Evolutionary conservation across 2,888 invertebrate species (phyloP), one percentile per base, ranked within the genome.

Genomic region (Cabera pusaria): DNA sequence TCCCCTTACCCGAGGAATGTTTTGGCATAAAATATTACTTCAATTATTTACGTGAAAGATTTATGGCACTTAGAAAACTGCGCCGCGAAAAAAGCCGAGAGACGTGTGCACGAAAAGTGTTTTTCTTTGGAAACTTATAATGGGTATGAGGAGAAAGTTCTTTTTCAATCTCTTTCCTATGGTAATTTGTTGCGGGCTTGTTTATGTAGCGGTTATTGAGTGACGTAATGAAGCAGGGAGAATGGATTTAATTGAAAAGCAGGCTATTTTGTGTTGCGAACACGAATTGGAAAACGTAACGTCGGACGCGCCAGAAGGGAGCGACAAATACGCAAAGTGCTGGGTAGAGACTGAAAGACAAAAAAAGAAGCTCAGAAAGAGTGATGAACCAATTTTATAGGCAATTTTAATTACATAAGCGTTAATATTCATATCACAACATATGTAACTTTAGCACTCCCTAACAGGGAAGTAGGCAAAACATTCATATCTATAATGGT

Each of bases 1-100:
- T 80, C 77, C 72, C 82, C 80, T 81, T 68, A 70, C 77, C 82
- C 72, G 74, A 79, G 83, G 85, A 86, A 88, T 87, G 87, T 86
- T 88, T 87, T 84, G 88, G 88, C 88, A 88, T 90, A 90, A 90
- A 90, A 90, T 90, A 90, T 90, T 85, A 90, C 88, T 90, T 90
- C 90, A 90, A 90, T 90, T 90, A 90, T 90, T 90, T 90, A 89
- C 87, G 84, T 81, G 84, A 77, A 70, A 88, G 88, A 88, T 88
- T 88, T 88, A 88, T 88, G 38, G 84, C 76, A 85, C 87, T 88
- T 88, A 85, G 86, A 86, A 85, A 88, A 88, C 85, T 86, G 87
- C 85, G 87, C 87, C 68, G 78, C 77, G 86, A 85, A 88, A 88
- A 87, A 87, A 85, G 75, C 72, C 76, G 71, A 78, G 84, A 77